Evolutionary conservation across 2,113 vertebrate species (phyloP), one percentile per base, ranked within the genome.

Genomic region (Aldabrachelys gigantea): DNA sequence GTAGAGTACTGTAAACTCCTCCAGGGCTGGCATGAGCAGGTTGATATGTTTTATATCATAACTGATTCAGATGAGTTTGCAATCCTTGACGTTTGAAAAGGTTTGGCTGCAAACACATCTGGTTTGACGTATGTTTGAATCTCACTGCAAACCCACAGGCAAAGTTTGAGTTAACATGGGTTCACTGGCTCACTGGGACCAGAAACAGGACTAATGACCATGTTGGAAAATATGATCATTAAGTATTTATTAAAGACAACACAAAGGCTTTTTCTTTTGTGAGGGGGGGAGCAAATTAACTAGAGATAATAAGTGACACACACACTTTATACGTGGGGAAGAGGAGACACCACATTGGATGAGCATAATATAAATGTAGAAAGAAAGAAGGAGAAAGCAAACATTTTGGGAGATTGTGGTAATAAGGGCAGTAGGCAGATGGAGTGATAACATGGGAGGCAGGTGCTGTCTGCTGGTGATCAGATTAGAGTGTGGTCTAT

Each of bases 381-480:
- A 13, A 65, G 59, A 31, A 24, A 27, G 59, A 65, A 31, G 17
- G 27, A 13, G 57, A 59, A 59, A 29, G 27, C 27, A 27, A 29
- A 5, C 12, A 59, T 29, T 59, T 16, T 69, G 62, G 62, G 35
- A 69, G 6, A 69, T n/a, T 69, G 62, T 35, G 17, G 35, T 69
- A 69, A 69, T 35, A 35, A 69, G 62, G 35, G 19, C 72, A 82
- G 78, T 0, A 41, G 78, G 81, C 75, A 50, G 19, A 65, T 5
- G 41, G 38, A 49, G 44, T 0, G 0, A 4, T 31, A 9, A 5
- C 57, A 44, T 78, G 10, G 62, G 69, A 52, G 21, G 54, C 38
- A 31, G 27, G 86, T 38, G 35, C 5, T 24, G 25, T 4, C 59
- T 0, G 0, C 10, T 2, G 57, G n/a, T 0, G 0, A 29, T 44